Conservation (phyloP, 2,888 invertebrate species). For the Zhuqinia jingwanae region DNA sequence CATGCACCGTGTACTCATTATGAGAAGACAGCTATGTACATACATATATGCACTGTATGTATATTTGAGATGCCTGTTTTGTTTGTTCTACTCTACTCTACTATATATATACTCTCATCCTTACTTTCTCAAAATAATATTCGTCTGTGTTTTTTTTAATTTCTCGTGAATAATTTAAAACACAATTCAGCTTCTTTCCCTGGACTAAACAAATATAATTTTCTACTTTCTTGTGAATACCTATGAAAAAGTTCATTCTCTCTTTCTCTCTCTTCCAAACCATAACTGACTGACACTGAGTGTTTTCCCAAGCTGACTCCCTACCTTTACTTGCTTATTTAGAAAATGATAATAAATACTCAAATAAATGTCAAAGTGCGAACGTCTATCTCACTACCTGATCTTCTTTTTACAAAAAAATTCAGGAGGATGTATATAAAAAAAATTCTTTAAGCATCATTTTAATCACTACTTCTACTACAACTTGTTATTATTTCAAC, state of each 20-base stretch:
- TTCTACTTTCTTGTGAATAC: background rate
- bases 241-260: background rate
- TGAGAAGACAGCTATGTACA: background rate
- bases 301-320: no score
- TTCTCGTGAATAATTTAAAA: conserved; percentile 22
- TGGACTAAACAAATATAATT: background rate
- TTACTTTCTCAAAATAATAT: background rate
- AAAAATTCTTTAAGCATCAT: no score
- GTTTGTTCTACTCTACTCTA: background rate
- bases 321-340: no score
- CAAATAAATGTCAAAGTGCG: no score
- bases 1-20: conserved; percentile 20
- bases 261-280: background rate
- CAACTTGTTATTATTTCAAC: no score
- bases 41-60: background rate
- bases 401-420: no score
- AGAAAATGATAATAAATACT: no score
- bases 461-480: no score
- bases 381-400: no score
- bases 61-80: no score
- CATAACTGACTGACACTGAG: no score
- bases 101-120: background rate
- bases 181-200: background rate
- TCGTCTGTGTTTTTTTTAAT: background rate
- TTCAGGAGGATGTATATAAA: no score